Evolutionary conservation across 2,797 vertebrate species (phyloP), one percentile per base, ranked within the genome.

Genomic region (Myotis pilosus): DNA sequence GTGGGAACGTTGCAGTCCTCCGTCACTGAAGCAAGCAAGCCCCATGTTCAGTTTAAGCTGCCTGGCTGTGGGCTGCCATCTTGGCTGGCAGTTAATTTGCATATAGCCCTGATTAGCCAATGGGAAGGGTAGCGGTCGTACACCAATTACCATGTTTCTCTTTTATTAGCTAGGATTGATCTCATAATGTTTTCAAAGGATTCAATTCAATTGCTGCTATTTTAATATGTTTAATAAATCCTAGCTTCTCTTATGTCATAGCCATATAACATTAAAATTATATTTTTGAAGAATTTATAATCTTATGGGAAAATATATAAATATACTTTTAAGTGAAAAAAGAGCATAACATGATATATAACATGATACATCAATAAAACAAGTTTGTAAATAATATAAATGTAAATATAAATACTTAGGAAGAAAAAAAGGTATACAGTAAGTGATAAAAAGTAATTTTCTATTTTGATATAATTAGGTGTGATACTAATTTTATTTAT

Each of bases 401-500:
- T 41, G 28, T 60, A 87, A 89, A 57, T 74, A 33, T 20, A 19
- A 20, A 30, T 47, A 51, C 13, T 53, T 33, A 79, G 57, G 41
- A 94, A 71, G 19, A 95, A 79, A 25, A 82, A 49, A n/a, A 64
- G 23, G 38, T 22, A 44, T 10, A 79, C 15, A 72, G 53, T 49
- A 64, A 68, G 36, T 55, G 13, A 78, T 85, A 62, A 68, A 78
- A 87, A 30, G 3, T 62, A n/a, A 75, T 81, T 88, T 94, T 81
- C 33, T 82, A 23, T 49, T 92, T 36, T 91, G 22, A 6, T 69
- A 23, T 79, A 94, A 83, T 91, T 62, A 75, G 17, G 10, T 25
- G 0, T 74, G 38, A 80, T 60, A 76, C 28, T 95, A n/a, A 80
- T 87, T 92, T 94, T 86, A 47, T 75, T 95, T 47, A 38, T 33